Evolutionary conservation across 2,113 vertebrate species (phyloP).

Genomic region (Condylura cristata): DNA sequence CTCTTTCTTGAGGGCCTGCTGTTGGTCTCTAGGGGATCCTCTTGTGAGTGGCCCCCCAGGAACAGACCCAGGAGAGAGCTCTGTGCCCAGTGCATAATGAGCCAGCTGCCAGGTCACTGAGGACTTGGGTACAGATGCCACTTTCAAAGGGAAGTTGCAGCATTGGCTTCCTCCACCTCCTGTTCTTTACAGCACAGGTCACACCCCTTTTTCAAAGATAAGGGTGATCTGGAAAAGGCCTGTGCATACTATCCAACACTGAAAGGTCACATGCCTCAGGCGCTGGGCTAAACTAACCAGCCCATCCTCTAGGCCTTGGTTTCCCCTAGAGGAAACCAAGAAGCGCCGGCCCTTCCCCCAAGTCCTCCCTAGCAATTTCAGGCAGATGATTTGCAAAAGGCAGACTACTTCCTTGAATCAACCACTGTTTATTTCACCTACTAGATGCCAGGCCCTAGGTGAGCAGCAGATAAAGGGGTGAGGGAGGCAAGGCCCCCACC

Average conservation of each 20-base stretch:
- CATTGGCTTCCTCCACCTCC: background rate
- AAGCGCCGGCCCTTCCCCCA: background rate
- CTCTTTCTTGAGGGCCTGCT: background rate
- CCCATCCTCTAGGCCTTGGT: background rate
- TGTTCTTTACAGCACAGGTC: background rate
- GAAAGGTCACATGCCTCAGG: background rate
- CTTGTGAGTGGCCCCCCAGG: background rate
- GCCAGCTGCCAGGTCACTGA: fast-evolving
- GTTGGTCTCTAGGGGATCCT: background rate
- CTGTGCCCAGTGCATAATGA: background rate
- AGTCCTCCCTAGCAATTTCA: background rate
- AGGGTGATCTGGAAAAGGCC: background rate
- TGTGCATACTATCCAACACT: fast-evolving
- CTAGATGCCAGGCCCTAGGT: background rate
- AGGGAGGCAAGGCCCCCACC: background rate
- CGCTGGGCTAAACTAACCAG: background rate
- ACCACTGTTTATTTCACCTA: background rate
- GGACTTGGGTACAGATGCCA: background rate
- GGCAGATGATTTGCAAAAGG: background rate
- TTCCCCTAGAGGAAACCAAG: too few species aligned
- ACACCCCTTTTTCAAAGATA: background rate
- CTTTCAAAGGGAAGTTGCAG: background rate
- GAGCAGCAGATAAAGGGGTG: too few species aligned
- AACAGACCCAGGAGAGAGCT: background rate
- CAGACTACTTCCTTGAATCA: background rate